Evolutionary conservation across 2,888 invertebrate genomes (phyloP).

Genomic region (Augochlorella aurata): DNA sequence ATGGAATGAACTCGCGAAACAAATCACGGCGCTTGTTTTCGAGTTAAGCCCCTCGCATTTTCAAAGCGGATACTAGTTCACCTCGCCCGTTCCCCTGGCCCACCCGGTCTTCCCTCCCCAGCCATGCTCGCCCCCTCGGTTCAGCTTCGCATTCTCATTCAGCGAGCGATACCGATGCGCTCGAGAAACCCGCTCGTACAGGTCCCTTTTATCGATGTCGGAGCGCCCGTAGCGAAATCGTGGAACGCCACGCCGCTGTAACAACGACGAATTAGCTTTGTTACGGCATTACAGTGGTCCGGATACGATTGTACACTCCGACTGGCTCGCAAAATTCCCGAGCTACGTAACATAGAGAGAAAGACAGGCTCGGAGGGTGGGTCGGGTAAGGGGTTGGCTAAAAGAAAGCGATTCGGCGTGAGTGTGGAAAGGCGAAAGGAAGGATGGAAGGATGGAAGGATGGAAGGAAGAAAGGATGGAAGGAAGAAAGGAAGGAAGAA

Average conservation of each 20-base stretch:
- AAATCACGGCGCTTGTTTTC: conserved; percentile 56
- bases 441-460: conserved; percentile 18
- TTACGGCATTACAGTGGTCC: conserved; percentile 66
- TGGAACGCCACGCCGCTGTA: conserved; percentile 54
- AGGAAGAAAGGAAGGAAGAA: background rate
- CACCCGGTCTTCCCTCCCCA: background rate
- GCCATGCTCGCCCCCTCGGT: conserved; percentile 8
- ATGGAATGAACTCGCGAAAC: conserved; percentile 43
- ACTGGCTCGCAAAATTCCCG: conserved; percentile 53
- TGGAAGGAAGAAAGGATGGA: conserved; percentile 17
- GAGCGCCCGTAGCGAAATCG: conserved; percentile 57
- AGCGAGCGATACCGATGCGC: conserved; percentile 39
- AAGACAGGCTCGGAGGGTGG: background rate
- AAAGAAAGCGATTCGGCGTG: conserved; percentile 9
- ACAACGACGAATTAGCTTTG: conserved; percentile 72
- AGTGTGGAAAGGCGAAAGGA: background rate
- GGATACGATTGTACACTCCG: conserved; percentile 54
- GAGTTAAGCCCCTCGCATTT: conserved; percentile 60
- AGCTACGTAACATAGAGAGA: conserved; percentile 30
- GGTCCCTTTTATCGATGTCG: conserved; percentile 49
- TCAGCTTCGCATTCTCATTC: conserved; percentile 55
- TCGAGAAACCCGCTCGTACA: conserved; percentile 24
- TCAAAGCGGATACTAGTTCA: conserved; percentile 52
- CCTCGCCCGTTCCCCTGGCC: conserved; percentile 16
- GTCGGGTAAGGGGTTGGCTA: background rate